Evolutionary conservation across 2,797 vertebrate genomes (phyloP).

Genomic region (Acanthurus leucopareius): DNA sequence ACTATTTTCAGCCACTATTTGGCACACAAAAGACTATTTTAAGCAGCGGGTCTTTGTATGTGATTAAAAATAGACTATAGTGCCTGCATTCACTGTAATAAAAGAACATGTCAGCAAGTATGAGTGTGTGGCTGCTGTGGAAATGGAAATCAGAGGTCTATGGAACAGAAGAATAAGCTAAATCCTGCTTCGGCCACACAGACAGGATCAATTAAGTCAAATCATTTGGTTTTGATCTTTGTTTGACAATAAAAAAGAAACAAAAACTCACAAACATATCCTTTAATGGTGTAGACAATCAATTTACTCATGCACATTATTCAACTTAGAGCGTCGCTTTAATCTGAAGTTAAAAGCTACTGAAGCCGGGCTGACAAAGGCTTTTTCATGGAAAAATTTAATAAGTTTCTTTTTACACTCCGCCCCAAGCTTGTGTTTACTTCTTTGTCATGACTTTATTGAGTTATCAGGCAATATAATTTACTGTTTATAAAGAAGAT

Average conservation of each 20-base stretch:
- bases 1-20: slow-evolving; percentile 10
- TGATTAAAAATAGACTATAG: slow-evolving; percentile 16
- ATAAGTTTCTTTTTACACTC: slow-evolving; percentile 40
- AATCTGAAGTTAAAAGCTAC: slow-evolving; percentile 54
- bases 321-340: slow-evolving; percentile 44
- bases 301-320: slow-evolving; percentile 50
- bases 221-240: slow-evolving; percentile 13
- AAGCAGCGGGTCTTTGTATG: neutral
- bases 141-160: slow-evolving; percentile 5
- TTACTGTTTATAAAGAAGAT: slow-evolving; percentile 53
- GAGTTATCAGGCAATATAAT: slow-evolving; percentile 51
- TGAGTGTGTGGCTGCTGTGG: slow-evolving; percentile 10
- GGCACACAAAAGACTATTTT: neutral
- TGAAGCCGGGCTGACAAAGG: slow-evolving; percentile 22
- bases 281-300: slow-evolving; percentile 51
- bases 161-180: slow-evolving; percentile 5
- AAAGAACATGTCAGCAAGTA: neutral
- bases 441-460: slow-evolving; percentile 44
- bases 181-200: slow-evolving; percentile 1
- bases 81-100: neutral
- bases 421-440: slow-evolving; percentile 31
- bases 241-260: slow-evolving; percentile 23
- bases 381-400: slow-evolving; percentile 38
- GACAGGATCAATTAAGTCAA: slow-evolving; percentile 9
- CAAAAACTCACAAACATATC: slow-evolving; percentile 23